phyloP scores from a whole-genome alignment of 2,888 invertebrate genomes.

The Tenthredo amoena region DNA sequence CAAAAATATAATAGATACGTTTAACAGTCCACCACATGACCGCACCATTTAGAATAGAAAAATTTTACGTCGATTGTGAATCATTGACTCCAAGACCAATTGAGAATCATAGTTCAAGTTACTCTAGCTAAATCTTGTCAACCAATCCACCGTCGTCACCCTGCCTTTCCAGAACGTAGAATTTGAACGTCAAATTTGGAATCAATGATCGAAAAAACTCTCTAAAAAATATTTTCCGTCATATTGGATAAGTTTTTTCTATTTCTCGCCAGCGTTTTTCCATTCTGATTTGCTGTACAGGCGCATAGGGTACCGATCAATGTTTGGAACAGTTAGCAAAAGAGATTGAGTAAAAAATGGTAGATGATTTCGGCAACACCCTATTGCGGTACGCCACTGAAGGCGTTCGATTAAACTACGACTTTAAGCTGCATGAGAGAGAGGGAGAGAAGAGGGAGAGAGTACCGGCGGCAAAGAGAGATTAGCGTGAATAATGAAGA shows the following conservation, averaged over 20 bases:
- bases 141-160: not conserved
- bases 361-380: not conserved
- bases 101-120: not conserved
- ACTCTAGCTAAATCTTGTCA: not conserved
- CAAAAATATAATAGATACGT: not conserved
- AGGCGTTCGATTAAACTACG: slow-evolving; percentile 23
- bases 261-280: not conserved
- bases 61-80: not conserved
- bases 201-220: not conserved
- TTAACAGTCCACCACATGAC: not conserved
- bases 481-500: slow-evolving; percentile 76
- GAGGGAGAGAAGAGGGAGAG: slow-evolving; percentile 41
- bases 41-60: not conserved
- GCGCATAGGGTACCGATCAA: not conserved
- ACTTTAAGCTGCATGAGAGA: slow-evolving; percentile 43
- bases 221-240: not conserved
- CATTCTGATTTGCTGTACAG: not conserved
- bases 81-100: not conserved
- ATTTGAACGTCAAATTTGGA: not conserved
- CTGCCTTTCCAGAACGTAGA: not conserved
- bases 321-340: not conserved
- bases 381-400: not conserved
- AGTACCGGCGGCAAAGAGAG: slow-evolving; percentile 66
- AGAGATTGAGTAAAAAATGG: not conserved
- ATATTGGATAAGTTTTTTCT: not conserved